These are phyloP conservation scores for Apaloderma vittatum DNA, from an alignment of 2,113 vertebrate species.

Conservation along the genomic window DNA sequence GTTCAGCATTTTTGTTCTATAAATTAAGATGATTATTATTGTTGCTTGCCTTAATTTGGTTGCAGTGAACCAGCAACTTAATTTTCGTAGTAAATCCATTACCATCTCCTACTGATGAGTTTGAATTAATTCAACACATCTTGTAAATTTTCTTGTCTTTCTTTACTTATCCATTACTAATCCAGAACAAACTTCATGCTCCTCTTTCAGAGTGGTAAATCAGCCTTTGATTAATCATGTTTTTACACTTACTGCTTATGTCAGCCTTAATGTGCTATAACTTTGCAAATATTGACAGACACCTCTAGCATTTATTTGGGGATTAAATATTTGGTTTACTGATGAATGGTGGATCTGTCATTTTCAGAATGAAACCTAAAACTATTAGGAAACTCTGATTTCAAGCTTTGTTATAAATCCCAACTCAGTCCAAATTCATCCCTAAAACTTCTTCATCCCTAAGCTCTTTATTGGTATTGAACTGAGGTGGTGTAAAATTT, in stretches of 20 bases:
- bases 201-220: constrained; percentile 5
- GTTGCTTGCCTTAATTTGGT: not conserved
- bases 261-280: constrained; percentile 4
- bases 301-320: not conserved
- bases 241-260: constrained; percentile 14
- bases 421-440: constrained; percentile 1
- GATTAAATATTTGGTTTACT: constrained; percentile 28
- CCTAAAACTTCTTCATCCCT: not conserved
- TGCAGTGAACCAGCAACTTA: not conserved
- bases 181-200: not conserved
- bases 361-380: constrained; percentile 11
- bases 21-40: not conserved
- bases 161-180: constrained; percentile 24
- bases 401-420: not conserved
- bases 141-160: not conserved
- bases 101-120: not conserved
- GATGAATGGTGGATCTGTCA: not conserved
- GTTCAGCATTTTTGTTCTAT: not conserved
- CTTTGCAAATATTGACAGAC: constrained; percentile 23
- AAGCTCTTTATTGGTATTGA: not conserved
- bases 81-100: constrained; percentile 26
- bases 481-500: not conserved
- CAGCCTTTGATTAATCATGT: constrained; percentile 33
- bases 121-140: constrained; percentile 20
- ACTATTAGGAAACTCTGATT: not conserved